Evolutionary conservation across 2,113 vertebrate genomes (phyloP), one percentile per base, ranked within the genome.

Genomic region (Nerophis ophidion): DNA sequence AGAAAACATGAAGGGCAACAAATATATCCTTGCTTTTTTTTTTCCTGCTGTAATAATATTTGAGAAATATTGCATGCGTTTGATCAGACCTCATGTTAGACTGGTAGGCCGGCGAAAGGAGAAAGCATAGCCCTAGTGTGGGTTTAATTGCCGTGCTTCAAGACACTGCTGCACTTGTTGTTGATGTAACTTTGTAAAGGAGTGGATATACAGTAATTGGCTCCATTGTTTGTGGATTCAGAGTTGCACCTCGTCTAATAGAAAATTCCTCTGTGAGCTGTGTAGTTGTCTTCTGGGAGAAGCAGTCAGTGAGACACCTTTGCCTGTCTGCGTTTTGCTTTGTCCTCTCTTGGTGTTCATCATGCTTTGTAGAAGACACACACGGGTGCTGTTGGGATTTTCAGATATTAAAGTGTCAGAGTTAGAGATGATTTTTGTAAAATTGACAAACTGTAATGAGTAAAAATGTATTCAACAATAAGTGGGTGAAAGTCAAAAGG

Each of bases 111-210:
- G 60, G 64, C 56, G 36, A 35, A 59, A 58, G 61, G 75, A 79
- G 75, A 75, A 72, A 76, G 67, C 66, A 76, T 57, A 65, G 66
- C 55, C 65, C 73, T 77, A 58, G 76, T 79, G 70, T 81, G 77
- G 75, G 79, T 82, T 87, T 86, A 86, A 87, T 84, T 81, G 79
- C 73, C 68, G 72, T 58, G 61, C 72, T 74, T 58, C 70, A 77
- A 77, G 76, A 73, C 73, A 68, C 78, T 68, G 72, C 70, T 58
- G 72, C 66, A 61, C 77, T 80, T 82, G 70, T 74, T 77, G 76
- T 74, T 66, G 71, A 61, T 77, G 65, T 61, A 69, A 77, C 76
- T 76, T 71, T 68, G 66, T 62, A 68, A 78, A 76, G 83, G 82
- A 70, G 72, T 71, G 63, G 60, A 76, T 68, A 61, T 85, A 26